Base-by-base conservation (phyloP, 2,113 vertebrate species). In the Recurvirostra avosetta region DNA sequence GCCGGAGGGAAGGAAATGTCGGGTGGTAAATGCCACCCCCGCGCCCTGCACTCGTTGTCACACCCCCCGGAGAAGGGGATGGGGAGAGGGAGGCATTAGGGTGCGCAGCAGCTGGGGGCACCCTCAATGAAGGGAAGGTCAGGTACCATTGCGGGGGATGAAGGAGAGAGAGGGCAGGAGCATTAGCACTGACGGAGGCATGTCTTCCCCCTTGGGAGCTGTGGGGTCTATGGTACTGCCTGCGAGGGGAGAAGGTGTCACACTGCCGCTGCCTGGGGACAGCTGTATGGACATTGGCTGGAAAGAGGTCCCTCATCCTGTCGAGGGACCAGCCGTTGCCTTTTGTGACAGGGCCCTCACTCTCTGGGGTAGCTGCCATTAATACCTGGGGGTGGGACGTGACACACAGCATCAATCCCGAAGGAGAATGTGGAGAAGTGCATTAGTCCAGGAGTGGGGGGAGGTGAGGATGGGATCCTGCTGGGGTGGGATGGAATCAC, bases 51-150 rank as follows among this genome's bases (percentile, higher is more conserved):
- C 12, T 45, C 6, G 3, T 34, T n/a, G 63, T 47, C 59, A 23
- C 49, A 3, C 0, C 22, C 15, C 11, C 12, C 12, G 23, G 36
- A 18, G 34, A 22, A 40, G 16, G 18, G 12, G 14, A 9, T 5
- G 50, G 34, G 38, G 36, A 81, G 40, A 49, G 53, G 22, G 40
- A 16, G 7, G 27, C 14, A 1, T 6, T 4, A 2, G 36, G 45
- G 58, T 29, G 66, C 8, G 4, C 43, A 21, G 45, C n/a, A 23
- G 13, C 36, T 5, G 4, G 15, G 17, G 6, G 41, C 20, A 36
- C 4, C 8, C 27, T 15, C 5, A 2, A 0, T 0, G 50, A 12
- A 14, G 13, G 12, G 17, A 23, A 4, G 11, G 19, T 6, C 40
- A 7, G 86, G 50, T 34, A 3, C 17, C 22, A 0, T 9, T 11